Evolutionary conservation across 2,888 invertebrate species (phyloP), one percentile per base, ranked within the genome.

Genomic region (Andrena marginata): DNA sequence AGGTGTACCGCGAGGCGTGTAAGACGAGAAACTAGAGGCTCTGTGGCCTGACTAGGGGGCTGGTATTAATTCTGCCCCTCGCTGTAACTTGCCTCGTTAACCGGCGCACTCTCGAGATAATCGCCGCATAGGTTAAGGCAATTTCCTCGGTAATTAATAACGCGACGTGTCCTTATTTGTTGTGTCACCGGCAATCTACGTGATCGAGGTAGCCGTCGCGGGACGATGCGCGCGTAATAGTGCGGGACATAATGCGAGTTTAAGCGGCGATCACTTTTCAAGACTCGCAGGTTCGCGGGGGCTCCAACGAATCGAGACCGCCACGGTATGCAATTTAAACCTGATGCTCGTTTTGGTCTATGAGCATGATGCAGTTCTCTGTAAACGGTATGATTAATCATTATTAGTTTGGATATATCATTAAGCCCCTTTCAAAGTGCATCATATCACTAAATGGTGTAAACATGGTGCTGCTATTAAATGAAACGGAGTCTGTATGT

Each of bases 61-160:
- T 20, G 16, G 54, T 67, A 63, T 80, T 81, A 81, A 76, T 68
- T 26, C 29, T 20, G 33, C 26, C 35, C 33, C 8, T 20, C n/a
- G 49, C 33, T 71, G 64, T 71, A 71, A 63, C 82, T 81, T 59
- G 70, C 48, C 70, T 68, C 82, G 82, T 71, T 81, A 76, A 68
- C 62, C 67, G 56, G 62, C 8, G 59, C 56, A 2, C 62, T 20
- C n/a, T 56, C 23, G 33, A 70, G 70, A 75, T 81, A 82, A 81
- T 75, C 76, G 65, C 26, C 42, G 59, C 76, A 42, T 33, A 68
- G 71, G 76, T 68, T 70, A 81, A 75, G 75, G 65, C 71, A 82
- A 82, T 81, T 76, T 76, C 23, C 76, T 63, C 8, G 76, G 59
- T 72, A 81, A 82, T 81, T 81, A 80, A 72, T 81, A 65, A 80